Base-by-base conservation (phyloP, 2,113 vertebrate species). In the Illadopsis cleaveri region DNA sequence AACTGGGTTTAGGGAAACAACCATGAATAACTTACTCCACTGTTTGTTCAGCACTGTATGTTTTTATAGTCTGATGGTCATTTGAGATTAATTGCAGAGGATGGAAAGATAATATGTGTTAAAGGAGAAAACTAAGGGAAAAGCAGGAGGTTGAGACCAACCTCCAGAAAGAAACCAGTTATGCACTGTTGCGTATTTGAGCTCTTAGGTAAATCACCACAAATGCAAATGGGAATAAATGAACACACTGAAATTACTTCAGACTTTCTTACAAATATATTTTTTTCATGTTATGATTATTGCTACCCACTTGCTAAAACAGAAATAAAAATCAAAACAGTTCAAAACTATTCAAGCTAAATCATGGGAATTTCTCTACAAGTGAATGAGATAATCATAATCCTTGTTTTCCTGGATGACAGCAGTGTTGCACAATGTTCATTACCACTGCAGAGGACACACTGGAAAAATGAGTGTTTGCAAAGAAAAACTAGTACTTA, bases 31-130 rank as follows among this genome's bases (percentile, higher is more conserved):
- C 44, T 91, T 90, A 56, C 83, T 84, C 53, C 75, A 13, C 45
- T 96, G 70, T 93, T 94, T 96, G 77, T 89, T 94, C 38, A 80
- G 75, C 66, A 87, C 84, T 93, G 70, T 89, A 35, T 96, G 42
- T 90, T 94, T 89, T 92, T 91, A 92, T 94, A 72, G 87, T 88
- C 89, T 93, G 93, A 91, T 96, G 94, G 64, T 85, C 53, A 87
- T 58, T 85, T 69, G 78, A 95, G 53, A 82, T 91, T 95, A 89
- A 95, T 94, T 89, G 45, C 62, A 91, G 75, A 93, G 62, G 85
- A 95, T 72, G 68, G 78, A 89, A 90, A 71, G 73, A 82, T 82
- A 79, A 76, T 84, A 50, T 73, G 70, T 72, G 53, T 82, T 89
- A 91, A 84, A 96, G 31, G n/a, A 72, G 73, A 87, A 86, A 90